Evolutionary conservation across 2,888 invertebrate species (phyloP), one percentile per base, ranked within the genome.

Genomic region (Cabera pusaria): DNA sequence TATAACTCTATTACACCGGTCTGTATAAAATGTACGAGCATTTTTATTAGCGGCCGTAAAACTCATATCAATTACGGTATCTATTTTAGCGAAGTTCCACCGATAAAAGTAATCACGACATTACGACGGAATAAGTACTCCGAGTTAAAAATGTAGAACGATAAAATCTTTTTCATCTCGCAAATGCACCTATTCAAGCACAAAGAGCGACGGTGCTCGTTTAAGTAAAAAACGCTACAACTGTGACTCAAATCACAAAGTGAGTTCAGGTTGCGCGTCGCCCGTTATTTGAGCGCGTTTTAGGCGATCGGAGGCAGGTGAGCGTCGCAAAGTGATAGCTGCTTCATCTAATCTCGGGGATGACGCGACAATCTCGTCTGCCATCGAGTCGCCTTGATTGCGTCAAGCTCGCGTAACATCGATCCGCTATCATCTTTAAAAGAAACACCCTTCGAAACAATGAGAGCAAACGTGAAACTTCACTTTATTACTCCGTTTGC

Each of bases 401-500:
- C 66, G 59, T 66, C 68, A 61, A 64, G 53, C 39, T 42, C 21
- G 11, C 17, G 10, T 10, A 32, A 44, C 29, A 46, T 48, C 44
- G 53, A 48, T 48, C 38, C 32, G 42, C 36, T 42, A 48, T 50
- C 41, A 50, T 48, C 39, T 50, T 52, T 47, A 41, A 60, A 64
- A 65, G 64, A 59, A 65, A 63, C 56, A 61, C 49, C 55, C 56
- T 64, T 64, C 57, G 58, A 65, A 69, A 68, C 67, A 69, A 70
- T 63, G 62, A 62, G 57, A 56, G 62, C 67, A 65, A 68, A 70
- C 70, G 63, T 64, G 67, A 68, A 63, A 66, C 56, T 65, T 65
- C 66, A 70, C 72, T 78, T 70, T 68, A 70, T 66, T 70, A 69
- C 72, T 75, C 64, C 71, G 76, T 73, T 72, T 70, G 72, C 68